Evolutionary conservation across 2,888 invertebrate genomes (phyloP).

Genomic region (Aporophyla nigra): DNA sequence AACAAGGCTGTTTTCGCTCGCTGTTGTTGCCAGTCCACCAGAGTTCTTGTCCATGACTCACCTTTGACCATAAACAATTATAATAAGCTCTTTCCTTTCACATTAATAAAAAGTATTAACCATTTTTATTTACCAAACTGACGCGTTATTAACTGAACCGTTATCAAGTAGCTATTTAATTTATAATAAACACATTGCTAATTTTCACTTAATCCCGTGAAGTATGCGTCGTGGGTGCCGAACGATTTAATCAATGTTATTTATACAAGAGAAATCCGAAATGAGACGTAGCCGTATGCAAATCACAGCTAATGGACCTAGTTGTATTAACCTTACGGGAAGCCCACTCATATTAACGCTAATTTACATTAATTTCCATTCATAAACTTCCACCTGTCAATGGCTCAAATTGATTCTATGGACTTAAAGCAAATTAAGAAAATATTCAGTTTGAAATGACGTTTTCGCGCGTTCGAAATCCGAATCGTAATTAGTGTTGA

Average conservation of each 20-base stretch:
- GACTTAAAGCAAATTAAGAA: conserved; percentile 66
- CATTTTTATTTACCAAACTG: conserved; percentile 72
- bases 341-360: conserved; percentile 72
- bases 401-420: conserved; percentile 64
- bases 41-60: conserved; percentile 49
- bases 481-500: conserved; percentile 79
- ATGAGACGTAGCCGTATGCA: conserved; percentile 81
- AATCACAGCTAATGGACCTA: conserved; percentile 81
- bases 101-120: conserved; percentile 52
- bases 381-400: conserved; percentile 73
- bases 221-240: conserved; percentile 71
- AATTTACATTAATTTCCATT: conserved; percentile 83
- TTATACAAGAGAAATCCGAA: conserved; percentile 80
- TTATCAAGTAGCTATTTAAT: conserved; percentile 77
- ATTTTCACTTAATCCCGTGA: conserved; percentile 82
- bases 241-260: conserved; percentile 75
- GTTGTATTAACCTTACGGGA: conserved; percentile 75
- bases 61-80: conserved; percentile 54
- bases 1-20: conserved; percentile 23
- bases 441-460: conserved; percentile 53
- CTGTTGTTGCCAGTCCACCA: conserved; percentile 6
- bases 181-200: conserved; percentile 81
- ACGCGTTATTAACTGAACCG: conserved; percentile 70
- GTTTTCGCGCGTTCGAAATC: conserved; percentile 62
- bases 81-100: conserved; percentile 53